These are phyloP conservation scores for Herpailurus yagouaroundi DNA, from an alignment of 2,113 vertebrate genomes.

Conservation along the genomic window DNA sequence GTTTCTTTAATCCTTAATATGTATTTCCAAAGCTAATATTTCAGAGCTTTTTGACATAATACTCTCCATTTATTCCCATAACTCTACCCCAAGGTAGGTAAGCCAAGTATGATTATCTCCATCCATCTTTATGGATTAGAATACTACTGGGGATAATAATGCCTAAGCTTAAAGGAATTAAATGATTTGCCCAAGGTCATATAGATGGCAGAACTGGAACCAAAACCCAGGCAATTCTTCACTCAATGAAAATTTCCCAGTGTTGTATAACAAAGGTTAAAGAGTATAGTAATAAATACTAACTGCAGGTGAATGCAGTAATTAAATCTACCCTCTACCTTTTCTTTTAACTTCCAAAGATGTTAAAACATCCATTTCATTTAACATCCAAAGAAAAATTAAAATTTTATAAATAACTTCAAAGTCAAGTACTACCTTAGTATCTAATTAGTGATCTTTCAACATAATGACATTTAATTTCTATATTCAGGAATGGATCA, in stretches of 20 bases:
- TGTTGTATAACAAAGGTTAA: neutral
- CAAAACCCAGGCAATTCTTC: neutral
- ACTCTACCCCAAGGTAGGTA: neutral
- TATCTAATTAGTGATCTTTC: slow-evolving; percentile 71
- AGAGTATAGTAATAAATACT: neutral
- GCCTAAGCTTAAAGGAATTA: slow-evolving; percentile 26
- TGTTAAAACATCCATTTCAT: neutral
- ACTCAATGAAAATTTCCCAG: neutral
- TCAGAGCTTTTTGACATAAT: neutral
- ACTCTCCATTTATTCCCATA: neutral
- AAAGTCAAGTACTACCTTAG: slow-evolving; percentile 50
- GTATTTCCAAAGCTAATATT: neutral
- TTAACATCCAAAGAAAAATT: slow-evolving; percentile 57
- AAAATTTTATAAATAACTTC: slow-evolving; percentile 60
- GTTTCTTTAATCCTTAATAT: neutral
- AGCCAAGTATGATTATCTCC: neutral
- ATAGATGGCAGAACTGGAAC: neutral
- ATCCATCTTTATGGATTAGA: slow-evolving; percentile 18
- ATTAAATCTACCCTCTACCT: slow-evolving; percentile 10
- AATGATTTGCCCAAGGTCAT: neutral
- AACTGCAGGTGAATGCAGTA: neutral
- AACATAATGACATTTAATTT: slow-evolving; percentile 58
- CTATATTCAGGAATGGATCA: slow-evolving; percentile 48
- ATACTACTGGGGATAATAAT: neutral
- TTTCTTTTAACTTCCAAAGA: slow-evolving; percentile 51